Percentiles rank a stretch among this genome's conserved stretches.
phyloP scores from a whole-genome alignment of 1,140 invertebrate species.

The Ostrea denselamellosa region DNA sequence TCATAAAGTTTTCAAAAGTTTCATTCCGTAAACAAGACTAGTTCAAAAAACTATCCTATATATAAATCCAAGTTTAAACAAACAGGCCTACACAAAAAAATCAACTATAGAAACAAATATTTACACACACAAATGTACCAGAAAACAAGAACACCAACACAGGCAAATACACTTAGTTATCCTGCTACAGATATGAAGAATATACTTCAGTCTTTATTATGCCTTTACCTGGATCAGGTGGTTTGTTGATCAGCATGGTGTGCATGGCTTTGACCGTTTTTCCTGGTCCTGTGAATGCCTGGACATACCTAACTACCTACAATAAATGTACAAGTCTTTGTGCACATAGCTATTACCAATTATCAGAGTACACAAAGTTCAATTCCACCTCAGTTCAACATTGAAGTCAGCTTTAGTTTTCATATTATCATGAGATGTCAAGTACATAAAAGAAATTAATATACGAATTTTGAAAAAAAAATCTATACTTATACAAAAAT shows the following conservation, averaged over 20 bases:
- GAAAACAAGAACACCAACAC: no score
- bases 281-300: constrained; percentile 89
- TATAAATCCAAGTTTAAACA: no score
- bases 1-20: background rate
- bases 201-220: no score
- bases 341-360: no score
- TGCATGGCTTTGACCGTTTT: constrained; percentile 89
- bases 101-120: no score
- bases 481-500: no score
- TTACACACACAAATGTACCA: no score
- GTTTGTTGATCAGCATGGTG: constrained; percentile 95
- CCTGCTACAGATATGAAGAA: no score
- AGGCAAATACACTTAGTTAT: no score
- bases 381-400: background rate
- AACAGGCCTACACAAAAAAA: background rate
- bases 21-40: background rate
- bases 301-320: constrained; percentile 87
- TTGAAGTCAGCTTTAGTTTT: no score
- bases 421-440: background rate
- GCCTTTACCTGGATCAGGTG: constrained; percentile 85
- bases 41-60: background rate
- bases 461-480: background rate
- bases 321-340: background rate
- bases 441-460: no score
- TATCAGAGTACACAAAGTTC: background rate